phyloP scores from a whole-genome alignment of 2,888 invertebrate species.

The Rotaria sp. region DNA sequence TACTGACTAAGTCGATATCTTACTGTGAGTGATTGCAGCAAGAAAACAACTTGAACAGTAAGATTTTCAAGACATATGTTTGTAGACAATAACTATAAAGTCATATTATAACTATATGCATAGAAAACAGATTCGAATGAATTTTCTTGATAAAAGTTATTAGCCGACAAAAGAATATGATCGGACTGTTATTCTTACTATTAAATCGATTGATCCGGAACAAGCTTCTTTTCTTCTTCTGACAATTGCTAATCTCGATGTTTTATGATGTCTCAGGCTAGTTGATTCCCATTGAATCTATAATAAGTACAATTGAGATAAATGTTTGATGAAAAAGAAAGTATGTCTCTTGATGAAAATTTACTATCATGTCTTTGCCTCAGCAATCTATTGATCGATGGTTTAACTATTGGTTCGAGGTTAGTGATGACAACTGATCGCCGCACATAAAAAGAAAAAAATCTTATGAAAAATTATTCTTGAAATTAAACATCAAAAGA shows the following conservation, averaged over 20 bases:
- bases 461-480: neutral
- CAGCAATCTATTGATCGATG: neutral
- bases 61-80: neutral
- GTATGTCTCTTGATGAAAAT: neutral
- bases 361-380: neutral
- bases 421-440: neutral
- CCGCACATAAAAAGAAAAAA: neutral
- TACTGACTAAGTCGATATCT: neutral
- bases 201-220: neutral
- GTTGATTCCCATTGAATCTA: neutral
- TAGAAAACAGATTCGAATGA: neutral
- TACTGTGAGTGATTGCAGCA: neutral
- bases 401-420: neutral
- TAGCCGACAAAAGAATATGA: too few relatives aligned
- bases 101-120: neutral
- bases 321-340: neutral
- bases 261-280: neutral
- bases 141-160: neutral
- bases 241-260: neutral
- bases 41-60: neutral
- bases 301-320: neutral
- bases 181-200: neutral
- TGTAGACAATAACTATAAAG: neutral
- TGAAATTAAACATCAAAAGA: neutral
- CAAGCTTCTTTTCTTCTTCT: neutral